A percentile compares a stretch with the other conserved stretches of the same genome.
Evolutionary conservation across 2,113 vertebrate genomes (phyloP).

Genomic region (Anoplopoma fimbria): DNA sequence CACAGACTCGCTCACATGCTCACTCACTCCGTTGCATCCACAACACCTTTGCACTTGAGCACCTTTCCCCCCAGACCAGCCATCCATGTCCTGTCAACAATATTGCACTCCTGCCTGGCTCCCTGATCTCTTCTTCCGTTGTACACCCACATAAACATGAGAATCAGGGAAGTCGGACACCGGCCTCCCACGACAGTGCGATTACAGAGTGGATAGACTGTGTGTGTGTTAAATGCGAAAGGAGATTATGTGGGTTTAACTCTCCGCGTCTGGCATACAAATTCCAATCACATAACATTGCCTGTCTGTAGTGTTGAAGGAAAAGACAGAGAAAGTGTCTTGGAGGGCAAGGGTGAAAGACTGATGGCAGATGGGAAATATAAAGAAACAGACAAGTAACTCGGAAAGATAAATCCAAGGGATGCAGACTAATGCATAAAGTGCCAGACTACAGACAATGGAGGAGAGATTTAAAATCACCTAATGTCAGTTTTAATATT

Average conservation of each 20-base stretch:
- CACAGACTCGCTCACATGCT: not conserved
- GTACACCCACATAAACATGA: conserved; percentile 36
- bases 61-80: conserved; percentile 50
- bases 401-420: conserved; percentile 20
- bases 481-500: conserved; percentile 74
- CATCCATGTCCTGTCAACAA: conserved; percentile 63
- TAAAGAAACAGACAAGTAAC: conserved; percentile 64
- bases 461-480: conserved; percentile 36
- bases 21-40: conserved; percentile 16
- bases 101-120: conserved; percentile 25
- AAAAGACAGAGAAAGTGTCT: conserved; percentile 30
- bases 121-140: conserved; percentile 32
- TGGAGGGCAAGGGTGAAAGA: not conserved
- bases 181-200: conserved; percentile 84
- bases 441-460: conserved; percentile 24
- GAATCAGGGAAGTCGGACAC: conserved; percentile 79
- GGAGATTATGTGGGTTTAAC: conserved; percentile 94
- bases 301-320: conserved; percentile 72
- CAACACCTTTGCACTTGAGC: conserved; percentile 59
- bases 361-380: conserved; percentile 61
- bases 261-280: conserved; percentile 88
- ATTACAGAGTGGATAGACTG: conserved; percentile 85
- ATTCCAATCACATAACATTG: conserved; percentile 86
- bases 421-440: conserved; percentile 4
- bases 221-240: conserved; percentile 88